Percentiles rank a stretch among this genome's conserved stretches.
These are phyloP conservation scores for Laspeyria flexula DNA, from an alignment of 2,888 invertebrate species.

Conservation along the genomic window DNA sequence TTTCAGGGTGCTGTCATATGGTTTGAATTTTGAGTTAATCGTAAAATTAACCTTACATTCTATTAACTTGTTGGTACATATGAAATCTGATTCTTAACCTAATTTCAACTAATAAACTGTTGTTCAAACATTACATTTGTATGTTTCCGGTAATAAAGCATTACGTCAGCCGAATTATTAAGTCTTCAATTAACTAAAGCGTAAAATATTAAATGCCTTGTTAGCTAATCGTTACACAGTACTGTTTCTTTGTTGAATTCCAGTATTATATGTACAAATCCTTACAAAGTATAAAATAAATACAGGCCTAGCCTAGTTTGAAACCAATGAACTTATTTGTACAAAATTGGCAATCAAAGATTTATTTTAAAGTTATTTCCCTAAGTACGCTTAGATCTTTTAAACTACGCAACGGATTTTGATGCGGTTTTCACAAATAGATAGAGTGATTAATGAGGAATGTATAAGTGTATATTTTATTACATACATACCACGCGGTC, in stretches of 20 bases:
- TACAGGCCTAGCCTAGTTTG: no score
- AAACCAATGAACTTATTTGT: no score
- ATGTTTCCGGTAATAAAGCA: conserved; percentile 39
- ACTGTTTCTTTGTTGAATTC: conserved; percentile 21
- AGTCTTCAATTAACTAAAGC: conserved; percentile 23
- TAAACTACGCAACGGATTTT: no score
- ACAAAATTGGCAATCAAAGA: no score
- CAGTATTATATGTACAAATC: not conserved
- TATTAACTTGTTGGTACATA: not conserved
- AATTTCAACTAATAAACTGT: conserved; percentile 24
- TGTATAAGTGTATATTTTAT: no score
- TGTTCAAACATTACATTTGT: conserved; percentile 25
- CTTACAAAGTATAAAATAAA: no score
- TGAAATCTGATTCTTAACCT: conserved; percentile 36
- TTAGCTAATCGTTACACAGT: conserved; percentile 14
- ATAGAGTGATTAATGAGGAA: no score
- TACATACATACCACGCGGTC: no score
- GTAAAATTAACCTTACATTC: conserved; percentile 3
- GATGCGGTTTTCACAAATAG: no score
- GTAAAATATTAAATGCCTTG: conserved; percentile 11
- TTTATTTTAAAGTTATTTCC: no score
- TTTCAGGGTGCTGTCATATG: no score
- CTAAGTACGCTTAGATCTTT: no score
- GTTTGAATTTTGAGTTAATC: not conserved
- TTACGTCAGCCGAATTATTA: conserved; percentile 36